These are phyloP conservation scores for Oreochromis grahami DNA, from an alignment of 2,797 vertebrate genomes.

Conservation along the genomic window DNA sequence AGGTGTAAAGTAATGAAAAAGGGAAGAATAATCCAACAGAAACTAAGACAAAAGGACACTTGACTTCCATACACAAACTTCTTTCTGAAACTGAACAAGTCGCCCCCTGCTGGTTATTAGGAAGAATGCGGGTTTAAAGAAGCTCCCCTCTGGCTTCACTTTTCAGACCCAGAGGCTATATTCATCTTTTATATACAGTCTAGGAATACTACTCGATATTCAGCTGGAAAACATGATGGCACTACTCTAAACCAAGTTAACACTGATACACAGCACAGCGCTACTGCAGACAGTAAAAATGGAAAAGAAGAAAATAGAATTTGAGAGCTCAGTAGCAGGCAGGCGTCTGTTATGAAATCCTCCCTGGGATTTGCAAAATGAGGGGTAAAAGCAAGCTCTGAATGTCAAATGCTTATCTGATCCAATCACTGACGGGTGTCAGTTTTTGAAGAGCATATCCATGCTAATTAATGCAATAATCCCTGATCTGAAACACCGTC, in stretches of 20 bases:
- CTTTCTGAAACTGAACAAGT: background rate
- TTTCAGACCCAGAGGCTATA: background rate
- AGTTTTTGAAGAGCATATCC: conserved; percentile 8
- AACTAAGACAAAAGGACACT: background rate
- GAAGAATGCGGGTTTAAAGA: background rate
- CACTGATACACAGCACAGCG: background rate
- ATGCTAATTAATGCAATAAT: conserved; percentile 36
- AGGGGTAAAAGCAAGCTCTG: conserved; percentile 1
- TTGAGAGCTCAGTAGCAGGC: background rate
- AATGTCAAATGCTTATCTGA: conserved; percentile 40
- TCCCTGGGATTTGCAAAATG: conserved; percentile 23
- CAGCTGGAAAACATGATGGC: background rate
- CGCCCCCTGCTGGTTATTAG: background rate
- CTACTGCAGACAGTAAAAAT: background rate
- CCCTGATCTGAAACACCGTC: conserved; percentile 8
- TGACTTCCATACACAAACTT: background rate
- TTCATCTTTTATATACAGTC: background rate
- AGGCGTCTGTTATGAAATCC: conserved; percentile 26
- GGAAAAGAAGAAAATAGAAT: background rate
- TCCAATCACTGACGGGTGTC: conserved; percentile 3
- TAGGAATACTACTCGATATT: background rate
- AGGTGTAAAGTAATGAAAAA: background rate
- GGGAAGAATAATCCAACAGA: background rate
- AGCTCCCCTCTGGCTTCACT: background rate
- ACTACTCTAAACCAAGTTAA: background rate